phyloP scores from a whole-genome alignment of 92 coral and sea anemone genomes.

The Bergia sp. region DNA sequence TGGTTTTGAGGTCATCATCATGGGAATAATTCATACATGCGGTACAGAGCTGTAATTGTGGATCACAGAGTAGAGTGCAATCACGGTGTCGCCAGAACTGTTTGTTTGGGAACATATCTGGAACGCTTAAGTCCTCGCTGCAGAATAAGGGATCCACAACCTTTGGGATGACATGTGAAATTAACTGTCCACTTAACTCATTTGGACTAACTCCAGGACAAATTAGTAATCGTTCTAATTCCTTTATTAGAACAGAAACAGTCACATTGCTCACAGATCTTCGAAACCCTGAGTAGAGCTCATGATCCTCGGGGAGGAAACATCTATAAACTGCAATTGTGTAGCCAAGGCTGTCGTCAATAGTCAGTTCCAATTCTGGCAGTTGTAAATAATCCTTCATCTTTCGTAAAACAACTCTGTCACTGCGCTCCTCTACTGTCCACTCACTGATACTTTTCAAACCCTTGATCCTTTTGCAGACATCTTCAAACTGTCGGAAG shows the following conservation, averaged over 20 bases:
- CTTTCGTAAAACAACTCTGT: slow-evolving; percentile 47
- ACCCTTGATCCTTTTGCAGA: background rate
- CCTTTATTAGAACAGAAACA: slow-evolving; percentile 36
- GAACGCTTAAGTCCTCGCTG: slow-evolving; percentile 24
- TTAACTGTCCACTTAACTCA: slow-evolving; percentile 48
- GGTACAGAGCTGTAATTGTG: slow-evolving; percentile 31
- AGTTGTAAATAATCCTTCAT: slow-evolving; percentile 44
- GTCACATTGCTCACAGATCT: slow-evolving; percentile 58
- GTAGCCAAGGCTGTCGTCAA: slow-evolving; percentile 55
- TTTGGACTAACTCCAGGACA: slow-evolving; percentile 57
- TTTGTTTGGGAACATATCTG: slow-evolving; percentile 19
- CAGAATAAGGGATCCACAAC: slow-evolving; percentile 49
- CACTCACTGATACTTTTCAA: slow-evolving; percentile 53
- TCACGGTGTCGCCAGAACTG: slow-evolving; percentile 53
- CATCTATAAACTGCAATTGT: slow-evolving; percentile 57
- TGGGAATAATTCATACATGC: slow-evolving; percentile 49
- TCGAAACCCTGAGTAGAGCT: slow-evolving; percentile 24
- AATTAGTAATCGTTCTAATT: slow-evolving; percentile 33
- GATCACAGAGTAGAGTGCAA: slow-evolving; percentile 43
- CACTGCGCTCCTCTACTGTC: slow-evolving; percentile 44
- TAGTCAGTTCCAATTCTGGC: slow-evolving; percentile 42
- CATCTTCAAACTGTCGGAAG: too few relatives aligned
- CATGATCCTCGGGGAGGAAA: slow-evolving; percentile 59
- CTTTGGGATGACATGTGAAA: slow-evolving; percentile 57
- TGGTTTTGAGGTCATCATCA: slow-evolving; percentile 34